Percentiles rank a stretch among this genome's conserved stretches.
Conservation (phyloP, 2,888 invertebrate species). For the Hermaeophaga mercurialis region DNA sequence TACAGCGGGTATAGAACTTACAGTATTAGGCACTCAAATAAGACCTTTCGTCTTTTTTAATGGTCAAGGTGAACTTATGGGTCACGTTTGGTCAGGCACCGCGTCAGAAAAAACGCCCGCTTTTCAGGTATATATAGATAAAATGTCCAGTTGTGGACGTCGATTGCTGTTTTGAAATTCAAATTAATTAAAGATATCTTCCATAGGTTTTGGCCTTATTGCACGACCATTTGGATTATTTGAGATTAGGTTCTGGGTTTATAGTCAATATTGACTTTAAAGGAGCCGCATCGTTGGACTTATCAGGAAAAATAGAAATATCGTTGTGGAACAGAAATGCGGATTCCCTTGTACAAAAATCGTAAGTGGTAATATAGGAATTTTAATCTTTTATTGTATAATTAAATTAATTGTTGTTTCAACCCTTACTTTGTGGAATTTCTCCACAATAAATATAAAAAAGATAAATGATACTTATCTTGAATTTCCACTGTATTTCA, state of each 20-base stretch:
- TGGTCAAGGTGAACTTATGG: slow-evolving; percentile 82
- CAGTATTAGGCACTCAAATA: slow-evolving; percentile 73
- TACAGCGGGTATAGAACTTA: slow-evolving; percentile 84
- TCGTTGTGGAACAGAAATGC: slow-evolving; percentile 85
- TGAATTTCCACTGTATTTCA: too few relatives aligned
- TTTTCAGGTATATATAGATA: too few relatives aligned
- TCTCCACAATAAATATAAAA: too few relatives aligned
- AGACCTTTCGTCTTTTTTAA: slow-evolving; percentile 81
- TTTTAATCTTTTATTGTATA: too few relatives aligned
- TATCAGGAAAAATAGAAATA: slow-evolving; percentile 79
- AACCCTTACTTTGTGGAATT: too few relatives aligned
- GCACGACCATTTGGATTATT: slow-evolving; percentile 71
- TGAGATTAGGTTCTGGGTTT: slow-evolving; percentile 75
- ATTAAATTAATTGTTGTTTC: too few relatives aligned
- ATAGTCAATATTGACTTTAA: slow-evolving; percentile 69
- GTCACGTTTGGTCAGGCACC: slow-evolving; percentile 86
- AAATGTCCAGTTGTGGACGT: too few relatives aligned
- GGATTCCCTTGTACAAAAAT: slow-evolving; percentile 75
- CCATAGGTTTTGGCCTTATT: slow-evolving; percentile 69
- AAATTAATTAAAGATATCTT: too few relatives aligned
- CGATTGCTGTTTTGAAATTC: too few relatives aligned
- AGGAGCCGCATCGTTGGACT: slow-evolving; percentile 76
- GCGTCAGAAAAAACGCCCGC: slow-evolving; percentile 80
- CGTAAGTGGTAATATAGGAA: too few relatives aligned
- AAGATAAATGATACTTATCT: too few relatives aligned